A percentile compares a stretch with the other conserved stretches of the same genome.
Evolutionary conservation across 2,888 invertebrate species (phyloP).

Genomic region (Rhaphigaster nebulosa): DNA sequence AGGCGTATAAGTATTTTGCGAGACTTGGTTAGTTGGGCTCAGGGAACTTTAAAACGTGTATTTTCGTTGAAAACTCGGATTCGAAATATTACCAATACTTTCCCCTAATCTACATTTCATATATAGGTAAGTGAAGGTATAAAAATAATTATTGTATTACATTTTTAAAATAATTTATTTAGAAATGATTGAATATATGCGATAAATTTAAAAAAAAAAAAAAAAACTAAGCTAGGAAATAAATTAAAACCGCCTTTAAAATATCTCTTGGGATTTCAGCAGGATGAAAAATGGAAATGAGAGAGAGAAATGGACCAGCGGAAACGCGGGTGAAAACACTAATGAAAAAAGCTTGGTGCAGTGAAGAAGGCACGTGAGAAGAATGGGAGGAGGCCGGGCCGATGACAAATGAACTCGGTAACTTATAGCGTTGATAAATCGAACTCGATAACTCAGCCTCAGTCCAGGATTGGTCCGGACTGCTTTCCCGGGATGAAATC

Average conservation of each 20-base stretch:
- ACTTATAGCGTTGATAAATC: not conserved
- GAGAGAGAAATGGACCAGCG: not conserved
- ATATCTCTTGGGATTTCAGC: not conserved
- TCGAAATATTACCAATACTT: too few species aligned
- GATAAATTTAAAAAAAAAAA: not conserved
- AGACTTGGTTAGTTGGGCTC: too few species aligned
- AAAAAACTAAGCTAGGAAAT: not conserved
- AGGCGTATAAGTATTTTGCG: too few species aligned
- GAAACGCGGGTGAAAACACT: not conserved
- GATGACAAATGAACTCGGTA: not conserved
- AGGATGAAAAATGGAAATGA: slow-evolving; percentile 8
- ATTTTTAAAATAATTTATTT: not conserved
- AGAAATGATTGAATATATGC: not conserved
- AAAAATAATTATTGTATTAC: too few species aligned
- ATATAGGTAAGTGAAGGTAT: too few species aligned
- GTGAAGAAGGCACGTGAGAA: slow-evolving; percentile 6
- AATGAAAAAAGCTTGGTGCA: slow-evolving; percentile 19
- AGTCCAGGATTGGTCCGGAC: not conserved
- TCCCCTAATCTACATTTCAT: too few species aligned
- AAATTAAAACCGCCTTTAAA: not conserved
- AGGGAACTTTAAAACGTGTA: too few species aligned
- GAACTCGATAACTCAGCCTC: not conserved
- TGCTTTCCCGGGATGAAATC: not conserved
- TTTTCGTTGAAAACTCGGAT: too few species aligned
- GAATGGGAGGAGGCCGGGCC: not conserved